Evolutionary conservation across 2,888 invertebrate genomes (phyloP).

Genomic region (Idaea aversata): DNA sequence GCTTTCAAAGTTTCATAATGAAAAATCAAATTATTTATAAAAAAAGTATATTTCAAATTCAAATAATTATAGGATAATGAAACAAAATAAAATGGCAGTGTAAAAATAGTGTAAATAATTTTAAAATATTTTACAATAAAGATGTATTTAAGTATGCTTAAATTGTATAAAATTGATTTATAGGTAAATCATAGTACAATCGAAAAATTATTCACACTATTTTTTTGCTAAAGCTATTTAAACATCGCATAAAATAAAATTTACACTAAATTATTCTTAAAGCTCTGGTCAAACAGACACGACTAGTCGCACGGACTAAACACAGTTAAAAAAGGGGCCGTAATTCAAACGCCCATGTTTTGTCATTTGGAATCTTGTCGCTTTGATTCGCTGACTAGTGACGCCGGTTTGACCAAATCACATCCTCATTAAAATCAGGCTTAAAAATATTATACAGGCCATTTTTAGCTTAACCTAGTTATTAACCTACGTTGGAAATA

Average conservation of each 20-base stretch:
- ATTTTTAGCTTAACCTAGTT: conserved; percentile 27
- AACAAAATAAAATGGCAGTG: conserved; percentile 67
- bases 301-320: background rate
- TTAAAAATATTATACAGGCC: conserved; percentile 67
- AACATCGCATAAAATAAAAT: conserved; percentile 10
- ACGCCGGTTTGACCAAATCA: background rate
- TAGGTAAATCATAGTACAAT: background rate
- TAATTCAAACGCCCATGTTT: background rate
- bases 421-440: background rate
- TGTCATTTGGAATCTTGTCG: background rate
- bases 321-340: too few relatives aligned
- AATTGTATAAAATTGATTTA: background rate
- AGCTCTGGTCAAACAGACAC: background rate
- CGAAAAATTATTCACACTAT: background rate
- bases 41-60: conserved; percentile 61
- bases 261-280: background rate
- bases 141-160: background rate
- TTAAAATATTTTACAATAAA: conserved; percentile 29
- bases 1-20: background rate
- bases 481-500: background rate
- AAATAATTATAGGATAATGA: conserved; percentile 58
- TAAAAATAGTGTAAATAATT: conserved; percentile 22
- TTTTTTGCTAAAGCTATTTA: conserved; percentile 2
- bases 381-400: background rate
- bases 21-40: conserved; percentile 39